Conservation (phyloP, 2,113 vertebrate species). For the Petroica traversi region DNA sequence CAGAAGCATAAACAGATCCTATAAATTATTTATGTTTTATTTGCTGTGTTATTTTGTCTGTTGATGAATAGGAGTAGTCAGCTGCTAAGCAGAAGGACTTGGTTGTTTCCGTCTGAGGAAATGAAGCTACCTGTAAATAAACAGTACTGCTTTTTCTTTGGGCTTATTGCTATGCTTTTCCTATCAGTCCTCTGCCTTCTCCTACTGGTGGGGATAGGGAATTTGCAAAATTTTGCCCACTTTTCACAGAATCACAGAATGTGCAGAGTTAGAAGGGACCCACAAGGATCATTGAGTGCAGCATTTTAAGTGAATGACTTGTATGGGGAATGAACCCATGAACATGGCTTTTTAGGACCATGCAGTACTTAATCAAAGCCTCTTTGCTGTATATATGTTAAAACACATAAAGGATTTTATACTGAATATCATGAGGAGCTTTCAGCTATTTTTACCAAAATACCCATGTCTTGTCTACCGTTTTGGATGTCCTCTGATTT, state of each 20-base stretch:
- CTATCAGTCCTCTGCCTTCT: neutral
- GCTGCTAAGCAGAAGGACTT: neutral
- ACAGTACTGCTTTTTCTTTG: neutral
- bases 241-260: neutral
- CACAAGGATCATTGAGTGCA: neutral
- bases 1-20: neutral
- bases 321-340: rapidly evolving
- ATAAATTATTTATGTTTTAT: neutral
- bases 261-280: neutral
- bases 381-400: neutral
- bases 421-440: neutral
- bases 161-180: neutral
- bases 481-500: neutral
- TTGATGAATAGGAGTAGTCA: neutral
- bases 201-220: rapidly evolving
- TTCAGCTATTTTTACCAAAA: neutral
- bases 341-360: neutral
- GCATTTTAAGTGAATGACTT: neutral
- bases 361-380: neutral
- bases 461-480: neutral
- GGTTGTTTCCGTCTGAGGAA: neutral
- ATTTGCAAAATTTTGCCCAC: neutral
- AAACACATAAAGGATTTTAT: neutral
- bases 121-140: neutral
- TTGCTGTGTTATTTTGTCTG: neutral